A percentile compares a stretch with the other conserved stretches of the same genome.
Conservation (phyloP, 2,113 vertebrate species). For the Oenanthe oenanthe region DNA sequence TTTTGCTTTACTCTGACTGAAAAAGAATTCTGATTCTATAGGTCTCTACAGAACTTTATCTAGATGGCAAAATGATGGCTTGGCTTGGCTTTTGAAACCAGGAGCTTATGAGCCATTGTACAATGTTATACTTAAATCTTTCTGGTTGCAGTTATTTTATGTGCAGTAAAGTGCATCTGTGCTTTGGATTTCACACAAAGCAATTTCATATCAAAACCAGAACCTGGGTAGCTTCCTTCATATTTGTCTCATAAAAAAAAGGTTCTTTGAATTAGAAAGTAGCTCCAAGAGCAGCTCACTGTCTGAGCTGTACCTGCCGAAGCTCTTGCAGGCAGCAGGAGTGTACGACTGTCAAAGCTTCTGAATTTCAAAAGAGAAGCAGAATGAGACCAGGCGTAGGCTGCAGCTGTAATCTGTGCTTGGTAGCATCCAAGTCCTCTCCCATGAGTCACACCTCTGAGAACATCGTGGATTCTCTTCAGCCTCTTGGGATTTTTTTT, state of each 20-base stretch:
- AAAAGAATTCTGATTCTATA: not conserved
- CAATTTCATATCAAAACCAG: not conserved
- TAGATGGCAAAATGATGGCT: not conserved
- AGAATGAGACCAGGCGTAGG: conserved; percentile 52
- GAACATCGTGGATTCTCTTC: conserved; percentile 31
- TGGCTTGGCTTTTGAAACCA: not conserved
- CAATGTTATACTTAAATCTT: not conserved
- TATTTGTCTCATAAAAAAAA: not conserved
- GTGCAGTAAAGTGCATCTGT: not conserved
- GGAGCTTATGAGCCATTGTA: not conserved
- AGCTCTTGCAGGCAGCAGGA: not conserved
- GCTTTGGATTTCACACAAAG: not conserved
- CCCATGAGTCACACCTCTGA: conserved; percentile 47
- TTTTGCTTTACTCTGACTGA: not conserved
- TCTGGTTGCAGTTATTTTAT: not conserved
- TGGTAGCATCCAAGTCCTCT: conserved; percentile 33
- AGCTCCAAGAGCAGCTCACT: not conserved
- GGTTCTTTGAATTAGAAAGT: not conserved
- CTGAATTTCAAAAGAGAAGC: conserved; percentile 42
- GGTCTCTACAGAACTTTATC: not conserved
- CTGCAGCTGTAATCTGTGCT: conserved; percentile 56
- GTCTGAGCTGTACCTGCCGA: conserved; percentile 13
- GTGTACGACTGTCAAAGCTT: not conserved
- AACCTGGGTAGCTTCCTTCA: not conserved
- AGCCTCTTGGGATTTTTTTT: not conserved